Evolutionary conservation across 2,113 vertebrate genomes (phyloP).

Genomic region (Gnathonemus echidnorhynchus): DNA sequence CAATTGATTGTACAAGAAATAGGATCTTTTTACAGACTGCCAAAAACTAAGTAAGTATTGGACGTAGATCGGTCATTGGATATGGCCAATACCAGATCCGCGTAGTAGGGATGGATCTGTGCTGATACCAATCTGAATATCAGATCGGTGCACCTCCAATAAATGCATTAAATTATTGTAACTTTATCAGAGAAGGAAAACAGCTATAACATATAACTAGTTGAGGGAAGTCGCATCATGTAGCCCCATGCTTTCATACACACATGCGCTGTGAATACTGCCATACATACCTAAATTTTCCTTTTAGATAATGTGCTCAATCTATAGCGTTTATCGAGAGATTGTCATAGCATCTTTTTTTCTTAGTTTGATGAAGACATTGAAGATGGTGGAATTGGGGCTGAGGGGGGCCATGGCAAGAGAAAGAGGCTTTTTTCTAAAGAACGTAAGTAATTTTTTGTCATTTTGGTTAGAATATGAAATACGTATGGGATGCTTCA

Average conservation of each 20-base stretch:
- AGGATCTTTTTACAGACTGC: too few species aligned
- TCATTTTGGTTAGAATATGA: background rate
- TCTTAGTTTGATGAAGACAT: conserved; percentile 19
- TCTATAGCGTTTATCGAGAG: background rate
- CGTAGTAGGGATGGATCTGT: too few species aligned
- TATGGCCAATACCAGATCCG: too few species aligned
- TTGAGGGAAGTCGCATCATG: background rate
- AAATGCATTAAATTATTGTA: background rate
- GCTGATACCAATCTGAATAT: too few species aligned
- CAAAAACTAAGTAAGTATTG: too few species aligned
- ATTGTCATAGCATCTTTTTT: background rate
- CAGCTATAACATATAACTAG: background rate
- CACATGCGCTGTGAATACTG: background rate
- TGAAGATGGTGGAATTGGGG: conserved; percentile 19
- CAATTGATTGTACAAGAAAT: too few species aligned
- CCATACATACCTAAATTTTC: background rate
- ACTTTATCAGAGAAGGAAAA: background rate
- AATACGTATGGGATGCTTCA: background rate
- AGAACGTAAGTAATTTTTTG: conserved; percentile 8
- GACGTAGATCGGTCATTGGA: too few species aligned
- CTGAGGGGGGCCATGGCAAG: conserved; percentile 18
- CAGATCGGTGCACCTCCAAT: background rate
- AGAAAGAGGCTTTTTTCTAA: conserved; percentile 25
- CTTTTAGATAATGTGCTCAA: background rate
- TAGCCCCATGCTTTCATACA: background rate